Evolutionary conservation across 2,888 invertebrate species (phyloP), one percentile per base, ranked within the genome.

Genomic region (Sthenelais limicola): DNA sequence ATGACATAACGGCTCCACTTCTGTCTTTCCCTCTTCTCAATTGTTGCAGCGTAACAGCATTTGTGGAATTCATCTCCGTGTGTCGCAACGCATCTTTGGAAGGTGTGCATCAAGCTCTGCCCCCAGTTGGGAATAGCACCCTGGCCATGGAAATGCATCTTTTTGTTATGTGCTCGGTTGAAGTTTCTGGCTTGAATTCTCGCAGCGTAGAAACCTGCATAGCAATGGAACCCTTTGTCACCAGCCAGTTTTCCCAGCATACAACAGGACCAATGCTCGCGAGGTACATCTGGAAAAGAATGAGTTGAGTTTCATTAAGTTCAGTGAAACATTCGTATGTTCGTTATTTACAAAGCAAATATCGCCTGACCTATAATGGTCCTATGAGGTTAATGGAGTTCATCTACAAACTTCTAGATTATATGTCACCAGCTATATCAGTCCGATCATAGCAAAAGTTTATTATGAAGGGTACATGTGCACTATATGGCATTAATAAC

Each of bases 191-290:
- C 69, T 18, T 77, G 38, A 43, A 84, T 78, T 9, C 81, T 73
- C 1, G 80, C 78, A 0, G 76, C 77, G 71, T 85, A 85, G 69
- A 83, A 84, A 3, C 78, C 74, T 5, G 79, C 81, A 43, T 79
- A 78, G 67, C 85, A 85, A 73, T 83, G 82, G 78, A 83, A 85
- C 12, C 84, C 85, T 72, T 84, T 85, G 75, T 83, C 82, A 3
- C 84, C 85, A 5, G 85, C 84, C 68, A 85, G 70, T 38, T 77
- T 78, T n/a, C 85, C 85, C 70, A 85, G 74, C 77, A 82, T 80
- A 76, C 85, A 85, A 67, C 85, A 85, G 3, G 82, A 80, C 74
- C 78, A 80, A 52, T 83, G 79, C 35, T 69, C 48, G 7, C 79
- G 71, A 18, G 79, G 77, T 9, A 80, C 78, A 26, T 77, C 80